A percentile compares a stretch with the other conserved stretches of the same genome.
Conservation (phyloP, 37 sponge, comb jelly and placozoan genomes). For the Oopsacas minuta region DNA sequence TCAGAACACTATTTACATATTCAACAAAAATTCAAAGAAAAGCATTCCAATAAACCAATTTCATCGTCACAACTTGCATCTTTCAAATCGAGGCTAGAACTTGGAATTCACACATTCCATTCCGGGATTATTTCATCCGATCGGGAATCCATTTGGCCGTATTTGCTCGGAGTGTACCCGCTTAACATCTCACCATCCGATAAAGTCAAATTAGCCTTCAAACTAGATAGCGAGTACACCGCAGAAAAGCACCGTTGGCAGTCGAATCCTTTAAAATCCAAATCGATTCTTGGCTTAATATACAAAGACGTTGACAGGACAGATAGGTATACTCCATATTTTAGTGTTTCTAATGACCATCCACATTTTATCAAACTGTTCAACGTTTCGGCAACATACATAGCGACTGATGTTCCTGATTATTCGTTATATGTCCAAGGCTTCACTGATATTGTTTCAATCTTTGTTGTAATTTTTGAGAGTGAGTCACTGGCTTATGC, state of each 20-base stretch:
- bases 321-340: neutral
- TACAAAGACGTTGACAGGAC: constrained; percentile 10
- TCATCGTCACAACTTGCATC: neutral
- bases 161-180: neutral
- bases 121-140: neutral
- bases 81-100: neutral
- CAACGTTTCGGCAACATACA: neutral
- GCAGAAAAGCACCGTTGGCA: neutral
- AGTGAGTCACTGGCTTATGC: constrained; percentile 9
- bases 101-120: neutral
- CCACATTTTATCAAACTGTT: neutral
- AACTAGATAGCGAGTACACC: neutral
- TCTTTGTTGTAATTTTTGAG: neutral
- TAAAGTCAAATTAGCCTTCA: neutral
- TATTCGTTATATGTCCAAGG: neutral
- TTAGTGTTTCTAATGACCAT: neutral
- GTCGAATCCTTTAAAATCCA: neutral
- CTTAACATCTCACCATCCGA: neutral
- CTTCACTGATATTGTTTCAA: neutral
- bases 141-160: neutral
- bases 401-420: neutral
- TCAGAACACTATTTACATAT: neutral
- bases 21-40: neutral
- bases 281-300: neutral
- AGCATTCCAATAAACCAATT: neutral